Conservation (phyloP, 2,888 invertebrate genomes). For the Tinea pellionella region DNA sequence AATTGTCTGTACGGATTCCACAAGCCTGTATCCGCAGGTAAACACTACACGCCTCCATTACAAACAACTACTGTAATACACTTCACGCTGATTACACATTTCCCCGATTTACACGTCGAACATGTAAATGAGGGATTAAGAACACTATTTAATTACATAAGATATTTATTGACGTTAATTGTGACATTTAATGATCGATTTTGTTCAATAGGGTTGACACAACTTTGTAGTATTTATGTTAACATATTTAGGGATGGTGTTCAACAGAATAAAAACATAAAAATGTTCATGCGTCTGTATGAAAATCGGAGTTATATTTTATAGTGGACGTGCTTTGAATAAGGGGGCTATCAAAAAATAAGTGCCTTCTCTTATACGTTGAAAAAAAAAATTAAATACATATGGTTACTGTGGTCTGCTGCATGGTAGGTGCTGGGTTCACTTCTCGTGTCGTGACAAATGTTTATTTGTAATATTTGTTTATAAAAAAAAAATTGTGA, state of each 20-base stretch:
- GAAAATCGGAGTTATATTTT: conserved; percentile 66
- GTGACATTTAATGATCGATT: not conserved
- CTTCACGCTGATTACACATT: conserved; percentile 13
- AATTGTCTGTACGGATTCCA: conserved; percentile 64
- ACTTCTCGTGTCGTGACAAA: no score
- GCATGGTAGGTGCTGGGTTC: no score
- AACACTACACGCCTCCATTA: conserved; percentile 49
- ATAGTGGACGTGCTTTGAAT: conserved; percentile 62
- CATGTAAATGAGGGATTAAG: conserved; percentile 39
- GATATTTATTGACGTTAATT: conserved; percentile 33
- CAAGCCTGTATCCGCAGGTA: conserved; percentile 32
- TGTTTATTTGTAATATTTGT: no score
- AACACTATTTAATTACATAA: conserved; percentile 48
- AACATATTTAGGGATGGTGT: not conserved
- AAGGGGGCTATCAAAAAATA: conserved; percentile 30
- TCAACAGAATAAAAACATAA: conserved; percentile 46
- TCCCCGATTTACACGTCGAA: conserved; percentile 40
- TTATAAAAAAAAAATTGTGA: no score
- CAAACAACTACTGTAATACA: conserved; percentile 23
- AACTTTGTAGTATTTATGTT: conserved; percentile 3
- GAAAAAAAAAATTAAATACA: no score
- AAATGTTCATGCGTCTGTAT: conserved; percentile 38
- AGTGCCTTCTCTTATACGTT: conserved; percentile 27
- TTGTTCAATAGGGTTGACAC: not conserved
- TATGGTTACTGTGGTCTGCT: no score